These are phyloP conservation scores for Stichopus chloronotus DNA, from an alignment of 35 echinoderm and acorn worm genomes.

Conservation along the genomic window DNA sequence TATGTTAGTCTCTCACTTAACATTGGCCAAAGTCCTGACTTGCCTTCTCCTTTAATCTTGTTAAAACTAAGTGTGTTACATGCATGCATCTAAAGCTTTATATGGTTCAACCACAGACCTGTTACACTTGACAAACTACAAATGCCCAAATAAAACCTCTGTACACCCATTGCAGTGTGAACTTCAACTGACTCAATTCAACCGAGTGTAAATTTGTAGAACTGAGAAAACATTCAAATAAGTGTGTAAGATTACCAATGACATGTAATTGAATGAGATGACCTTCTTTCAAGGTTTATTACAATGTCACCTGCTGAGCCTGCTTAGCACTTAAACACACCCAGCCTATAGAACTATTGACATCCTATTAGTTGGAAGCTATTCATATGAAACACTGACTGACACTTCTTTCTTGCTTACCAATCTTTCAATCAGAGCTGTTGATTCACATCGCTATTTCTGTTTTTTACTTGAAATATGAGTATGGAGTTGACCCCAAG, in stretches of 20 bases:
- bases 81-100: too few species aligned
- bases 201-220: neutral
- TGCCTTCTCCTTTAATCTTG: too few species aligned
- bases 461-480: neutral
- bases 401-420: neutral
- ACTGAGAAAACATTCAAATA: neutral
- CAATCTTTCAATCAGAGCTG: neutral
- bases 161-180: too few species aligned
- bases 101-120: too few species aligned
- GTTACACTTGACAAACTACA: too few species aligned
- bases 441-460: neutral
- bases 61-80: too few species aligned
- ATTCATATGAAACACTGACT: constrained; percentile 1
- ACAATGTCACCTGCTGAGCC: neutral
- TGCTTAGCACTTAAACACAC: too few species aligned
- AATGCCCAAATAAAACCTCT: too few species aligned
- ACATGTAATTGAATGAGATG: neutral
- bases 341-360: neutral
- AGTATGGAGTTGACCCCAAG: constrained; percentile 17
- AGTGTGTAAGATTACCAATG: neutral
- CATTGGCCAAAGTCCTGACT: too few species aligned
- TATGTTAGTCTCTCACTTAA: too few species aligned
- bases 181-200: too few species aligned
- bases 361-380: neutral
- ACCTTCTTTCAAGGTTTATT: neutral